Evolutionary conservation across 2,113 vertebrate species (phyloP).

Genomic region (Ia io): DNA sequence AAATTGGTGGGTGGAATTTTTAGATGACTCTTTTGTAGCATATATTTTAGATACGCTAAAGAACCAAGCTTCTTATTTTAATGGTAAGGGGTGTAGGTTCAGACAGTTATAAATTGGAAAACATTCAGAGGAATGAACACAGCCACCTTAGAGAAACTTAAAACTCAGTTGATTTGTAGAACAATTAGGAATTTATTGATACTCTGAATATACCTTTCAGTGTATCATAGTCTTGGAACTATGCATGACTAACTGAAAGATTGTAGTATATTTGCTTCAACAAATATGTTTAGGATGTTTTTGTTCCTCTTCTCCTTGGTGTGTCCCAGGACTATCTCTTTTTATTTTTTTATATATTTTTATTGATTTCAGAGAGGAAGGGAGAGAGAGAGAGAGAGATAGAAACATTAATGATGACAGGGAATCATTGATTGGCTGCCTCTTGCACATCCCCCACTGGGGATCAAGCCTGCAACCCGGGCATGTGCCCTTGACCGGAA

Average conservation of each 20-base stretch:
- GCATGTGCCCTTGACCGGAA: no score
- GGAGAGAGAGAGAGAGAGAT: no score
- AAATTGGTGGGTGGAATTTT: constrained; percentile 16
- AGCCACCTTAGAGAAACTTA: neutral
- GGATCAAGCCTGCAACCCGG: no score
- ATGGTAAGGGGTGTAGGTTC: neutral
- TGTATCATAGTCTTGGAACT: constrained; percentile 31
- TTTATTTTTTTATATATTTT: neutral
- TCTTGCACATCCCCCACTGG: no score
- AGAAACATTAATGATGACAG: no score
- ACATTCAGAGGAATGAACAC: neutral
- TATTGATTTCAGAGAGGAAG: no score
- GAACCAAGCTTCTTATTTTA: constrained; percentile 28
- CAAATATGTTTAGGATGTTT: neutral
- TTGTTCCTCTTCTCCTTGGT: neutral
- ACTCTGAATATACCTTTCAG: neutral
- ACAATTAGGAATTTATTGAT: constrained; percentile 20
- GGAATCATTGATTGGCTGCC: no score
- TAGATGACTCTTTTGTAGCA: neutral
- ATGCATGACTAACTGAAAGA: constrained; percentile 1
- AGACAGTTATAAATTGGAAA: constrained; percentile 37
- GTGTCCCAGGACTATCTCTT: neutral
- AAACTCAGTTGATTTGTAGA: constrained; percentile 36
- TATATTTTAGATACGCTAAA: constrained; percentile 21
- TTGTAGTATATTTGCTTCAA: neutral